Evolutionary conservation across 2,888 invertebrate species (phyloP).

Genomic region (Drosophila parthenogenetica): DNA sequence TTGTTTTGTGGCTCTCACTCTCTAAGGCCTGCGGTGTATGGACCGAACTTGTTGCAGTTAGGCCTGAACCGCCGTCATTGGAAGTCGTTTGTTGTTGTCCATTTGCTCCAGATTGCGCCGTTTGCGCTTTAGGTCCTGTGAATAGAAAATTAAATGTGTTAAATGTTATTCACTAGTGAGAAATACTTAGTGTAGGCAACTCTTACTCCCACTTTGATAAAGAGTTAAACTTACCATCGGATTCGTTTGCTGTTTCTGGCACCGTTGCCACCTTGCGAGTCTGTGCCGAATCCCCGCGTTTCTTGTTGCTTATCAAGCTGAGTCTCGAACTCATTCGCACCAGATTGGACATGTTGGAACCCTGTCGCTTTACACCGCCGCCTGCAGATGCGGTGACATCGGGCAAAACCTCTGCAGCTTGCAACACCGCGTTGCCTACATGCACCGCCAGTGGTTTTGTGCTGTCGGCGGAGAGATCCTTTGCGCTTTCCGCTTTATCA

Average conservation of each 20-base stretch:
- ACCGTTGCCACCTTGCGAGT: conserved; percentile 73
- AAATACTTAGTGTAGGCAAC: too few species aligned
- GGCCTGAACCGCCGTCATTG: conserved; percentile 55
- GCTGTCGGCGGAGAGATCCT: conserved; percentile 28
- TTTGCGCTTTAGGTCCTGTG: conserved; percentile 70
- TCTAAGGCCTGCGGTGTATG: conserved; percentile 82
- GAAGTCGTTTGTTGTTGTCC: conserved; percentile 38
- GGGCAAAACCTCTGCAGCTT: conserved; percentile 71
- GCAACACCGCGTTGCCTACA: conserved; percentile 70
- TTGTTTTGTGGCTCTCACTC: conserved; percentile 84
- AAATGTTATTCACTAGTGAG: not conserved
- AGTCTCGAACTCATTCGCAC: conserved; percentile 82
- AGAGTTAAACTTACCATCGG: conserved; percentile 52
- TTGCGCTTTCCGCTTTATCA: conserved; percentile 38
- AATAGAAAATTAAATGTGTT: not conserved
- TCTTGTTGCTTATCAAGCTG: conserved; percentile 80
- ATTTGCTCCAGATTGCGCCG: conserved; percentile 59
- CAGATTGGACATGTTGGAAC: conserved; percentile 75
- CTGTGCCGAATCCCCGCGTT: conserved; percentile 81
- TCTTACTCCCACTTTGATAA: too few species aligned
- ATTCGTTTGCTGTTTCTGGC: conserved; percentile 48
- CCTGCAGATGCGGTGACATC: conserved; percentile 53
- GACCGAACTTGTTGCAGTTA: conserved; percentile 77
- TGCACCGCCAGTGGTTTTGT: conserved; percentile 61
- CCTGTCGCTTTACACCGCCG: conserved; percentile 67